Evolutionary conservation across 2,113 vertebrate genomes (phyloP), one percentile per base, ranked within the genome.

Genomic region (Dasyornis broadbenti): DNA sequence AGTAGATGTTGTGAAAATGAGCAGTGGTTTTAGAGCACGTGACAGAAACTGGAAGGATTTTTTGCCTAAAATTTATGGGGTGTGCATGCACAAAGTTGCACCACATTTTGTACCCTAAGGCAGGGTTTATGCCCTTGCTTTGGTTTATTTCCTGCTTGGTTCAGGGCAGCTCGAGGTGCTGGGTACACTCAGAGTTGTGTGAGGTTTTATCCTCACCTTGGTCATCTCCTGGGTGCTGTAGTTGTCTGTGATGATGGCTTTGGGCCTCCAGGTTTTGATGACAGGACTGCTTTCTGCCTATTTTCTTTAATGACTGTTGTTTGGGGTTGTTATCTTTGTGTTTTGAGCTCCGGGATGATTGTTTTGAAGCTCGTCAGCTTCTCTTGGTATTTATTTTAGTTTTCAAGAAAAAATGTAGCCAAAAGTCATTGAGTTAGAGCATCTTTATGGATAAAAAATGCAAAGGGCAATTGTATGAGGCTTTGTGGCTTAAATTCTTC

Each of bases 301-400:
- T 80, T 84, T 69, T 82, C 75, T 88, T 57, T 61, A 80, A 68
- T 93, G 85, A 66, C 61, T 77, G 15, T 57, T 82, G 23, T 92
- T 87, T 85, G 30, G 33, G 23, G 45, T 44, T 54, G 35, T 85
- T 91, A 52, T 47, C 57, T 84, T 50, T 64, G 61, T 82, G 57
- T 59, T 72, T 60, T 83, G 37, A 72, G 75, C 75, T 82, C 72
- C 37, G 70, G 35, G 54, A 84, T 40, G 42, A 47, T 75, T 80
- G 30, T 66, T 94, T 66, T 59, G 53, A 76, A 47, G 90, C 52
- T 42, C 26, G 11, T 42, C 31, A 61, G 16, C 18, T 42, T 93
- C 47, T 73, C 24, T 35, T 79, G 28, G 28, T 60, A 50, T 89
- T 91, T 92, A 57, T 77, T 91, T 87, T 49, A 31, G 22, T 12